Conservation (phyloP, 1,140 invertebrate species). For the Steinernema khuongi region DNA sequence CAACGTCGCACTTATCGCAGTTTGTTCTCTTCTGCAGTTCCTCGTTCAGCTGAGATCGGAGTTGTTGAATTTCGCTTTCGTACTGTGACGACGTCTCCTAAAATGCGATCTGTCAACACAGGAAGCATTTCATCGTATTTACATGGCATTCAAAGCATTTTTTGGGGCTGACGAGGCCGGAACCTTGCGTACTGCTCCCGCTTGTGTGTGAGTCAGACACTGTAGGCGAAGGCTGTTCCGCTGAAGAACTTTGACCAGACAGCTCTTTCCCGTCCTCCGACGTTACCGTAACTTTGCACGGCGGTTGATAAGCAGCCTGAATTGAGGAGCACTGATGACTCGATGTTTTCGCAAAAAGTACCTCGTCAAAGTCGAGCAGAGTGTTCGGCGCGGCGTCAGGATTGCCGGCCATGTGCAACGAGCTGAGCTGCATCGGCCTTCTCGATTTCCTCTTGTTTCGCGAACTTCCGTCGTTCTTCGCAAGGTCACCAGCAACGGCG, state of each 20-base stretch:
- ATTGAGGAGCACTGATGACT: not conserved
- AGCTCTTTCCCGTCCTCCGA: not conserved
- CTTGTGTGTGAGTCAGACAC: constrained; percentile 42
- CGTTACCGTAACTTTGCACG: constrained; percentile 5
- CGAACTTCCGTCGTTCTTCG: not conserved
- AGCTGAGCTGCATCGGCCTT: constrained; percentile 1
- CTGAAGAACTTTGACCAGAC: not conserved
- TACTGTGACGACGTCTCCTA: not conserved
- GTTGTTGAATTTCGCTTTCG: constrained; percentile 20
- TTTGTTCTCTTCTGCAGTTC: not conserved
- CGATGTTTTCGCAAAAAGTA: not conserved
- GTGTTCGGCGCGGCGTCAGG: not conserved
- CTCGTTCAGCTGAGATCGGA: constrained; percentile 8
- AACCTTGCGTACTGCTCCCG: constrained; percentile 27
- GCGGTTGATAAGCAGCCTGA: not conserved
- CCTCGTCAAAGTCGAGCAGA: not conserved
- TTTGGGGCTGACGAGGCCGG: constrained; percentile 30
- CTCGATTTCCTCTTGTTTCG: constrained; percentile 3
- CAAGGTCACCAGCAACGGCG: not conserved
- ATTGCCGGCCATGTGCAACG: not conserved
- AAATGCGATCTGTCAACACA: not conserved
- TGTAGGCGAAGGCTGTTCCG: constrained; percentile 37
- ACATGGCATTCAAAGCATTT: constrained; percentile 44
- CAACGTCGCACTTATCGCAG: not conserved
- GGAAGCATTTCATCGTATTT: not conserved